Conservation (phyloP, 1,140 invertebrate species). For the Bombyx mori region DNA sequence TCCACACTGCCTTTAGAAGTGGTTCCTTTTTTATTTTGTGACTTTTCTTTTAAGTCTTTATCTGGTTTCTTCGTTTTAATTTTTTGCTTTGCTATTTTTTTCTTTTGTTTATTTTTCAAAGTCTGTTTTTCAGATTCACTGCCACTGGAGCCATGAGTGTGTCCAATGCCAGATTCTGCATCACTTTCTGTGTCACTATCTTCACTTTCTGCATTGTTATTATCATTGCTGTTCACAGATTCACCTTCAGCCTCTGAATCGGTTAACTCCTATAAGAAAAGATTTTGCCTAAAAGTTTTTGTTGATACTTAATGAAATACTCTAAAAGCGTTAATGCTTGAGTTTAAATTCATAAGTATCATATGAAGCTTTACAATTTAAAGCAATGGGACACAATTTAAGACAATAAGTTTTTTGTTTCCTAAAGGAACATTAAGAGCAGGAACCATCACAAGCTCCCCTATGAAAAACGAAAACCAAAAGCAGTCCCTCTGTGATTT, state of each 20-base stretch:
- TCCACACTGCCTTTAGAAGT: conserved; percentile 29
- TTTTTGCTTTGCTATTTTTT: conserved; percentile 12
- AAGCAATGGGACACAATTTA: no score
- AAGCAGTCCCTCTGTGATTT: no score
- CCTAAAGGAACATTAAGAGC: no score
- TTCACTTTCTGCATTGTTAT: conserved; percentile 10
- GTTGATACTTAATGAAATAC: no score
- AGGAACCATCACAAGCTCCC: no score
- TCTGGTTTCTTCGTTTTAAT: conserved; percentile 6
- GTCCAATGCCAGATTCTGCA: conserved; percentile 24
- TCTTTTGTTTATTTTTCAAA: conserved; percentile 10
- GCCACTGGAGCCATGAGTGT: conserved; percentile 10
- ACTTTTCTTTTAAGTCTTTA: conserved; percentile 12
- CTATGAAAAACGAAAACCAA: no score
- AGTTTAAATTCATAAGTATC: no score
- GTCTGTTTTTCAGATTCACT: conserved; percentile 13
- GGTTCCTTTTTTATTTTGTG: conserved; percentile 11
- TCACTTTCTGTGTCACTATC: conserved; percentile 20
- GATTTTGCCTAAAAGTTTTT: no score
- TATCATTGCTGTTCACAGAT: conserved; percentile 12
- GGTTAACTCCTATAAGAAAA: conserved; percentile 32
- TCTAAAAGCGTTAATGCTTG: no score
- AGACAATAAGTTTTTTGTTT: no score
- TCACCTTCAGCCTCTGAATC: conserved; percentile 42
- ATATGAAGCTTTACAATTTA: no score